Base-by-base conservation (phyloP, 2,113 vertebrate species). In the Scophthalmus maximus region DNA sequence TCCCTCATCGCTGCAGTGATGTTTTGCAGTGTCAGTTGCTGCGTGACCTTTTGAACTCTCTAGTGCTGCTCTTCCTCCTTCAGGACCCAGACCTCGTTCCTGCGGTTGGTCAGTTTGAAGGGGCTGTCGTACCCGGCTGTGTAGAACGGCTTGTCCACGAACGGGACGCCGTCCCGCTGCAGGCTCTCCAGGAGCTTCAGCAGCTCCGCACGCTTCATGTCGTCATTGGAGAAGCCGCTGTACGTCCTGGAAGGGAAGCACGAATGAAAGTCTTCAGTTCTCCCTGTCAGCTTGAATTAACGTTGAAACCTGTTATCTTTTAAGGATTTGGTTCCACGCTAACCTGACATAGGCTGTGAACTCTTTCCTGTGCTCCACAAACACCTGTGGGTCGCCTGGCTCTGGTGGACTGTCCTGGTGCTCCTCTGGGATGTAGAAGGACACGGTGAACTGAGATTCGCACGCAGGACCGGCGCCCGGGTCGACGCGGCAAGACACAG, bases 81-180 rank as follows among this genome's bases (percentile, higher is more conserved):
- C 59, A 92, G 87, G 63, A 96, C 27, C 94, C 93, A 95, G 6
- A 95, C 92, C 79, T 96, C 94, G 2, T 94, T 94, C 58, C 81
- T 91, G 89, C 92, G 94, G 12, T 94, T 93, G 57, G 92, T 81
- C 65, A 95, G 88, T 67, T 96, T 91, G 77, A 93, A 93, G 70
- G 91, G 95, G 69, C 91, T 95, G 84, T 92, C 92, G 9, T 95
- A 95, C 51, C 94, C 94, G 1, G 87, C 93, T 0, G 87, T 69
- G 56, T 96, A 96, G 79, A 90, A 96, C 1, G 94, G 93, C 36
- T 87, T 87, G 26, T 95, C 93, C 0, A 92, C 66, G 22, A 89
- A 93, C 17, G 59, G 68, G 76, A 92, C 91, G 1, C 93, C 92
- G 47, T 95, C 94, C 51, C 92, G 87, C 77, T 91, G 93, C 68